Base-by-base conservation (phyloP, 2,888 invertebrate species). In the Thyatira batis region DNA sequence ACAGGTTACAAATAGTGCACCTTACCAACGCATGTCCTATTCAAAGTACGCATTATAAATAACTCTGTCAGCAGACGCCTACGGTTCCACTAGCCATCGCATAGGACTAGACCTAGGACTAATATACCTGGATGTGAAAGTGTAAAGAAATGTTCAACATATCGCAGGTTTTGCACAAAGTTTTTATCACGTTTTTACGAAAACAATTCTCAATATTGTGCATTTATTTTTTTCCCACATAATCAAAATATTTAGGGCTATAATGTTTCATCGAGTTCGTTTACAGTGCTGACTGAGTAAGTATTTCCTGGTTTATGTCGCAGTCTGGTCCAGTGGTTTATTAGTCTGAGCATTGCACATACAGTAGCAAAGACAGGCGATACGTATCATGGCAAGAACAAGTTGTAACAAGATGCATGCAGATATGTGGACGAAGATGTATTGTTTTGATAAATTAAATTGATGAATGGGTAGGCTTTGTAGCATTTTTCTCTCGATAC, bases 41-140 rank as follows among this genome's bases (percentile, higher is more conserved):
- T 44, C 17, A 53, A 10, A 28, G 44, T 50, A 27, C 13, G 20
- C 53, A 27, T 46, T 59, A 65, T 66, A 67, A 68, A 66, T 67
- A 64, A 61, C 58, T 52, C 55, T 62, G 68, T 68, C 68, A 30
- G 44, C 65, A 52, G 53, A 60, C 70, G 65, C 68, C 68, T 62
- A 70, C 68, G 62, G 61, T 53, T 51, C 54, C 54, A 60, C 55
- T 53, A 49, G 17, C 39, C 39, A 13, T 13, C 8, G 39, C 39
- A 39, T 33, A 4, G 5, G 39, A 39, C n/a, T n/a, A n/a, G n/a
- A n/a, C n/a, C n/a, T n/a, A n/a, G n/a, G n/a, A n/a, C n/a, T n/a
- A n/a, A n/a, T n/a, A n/a, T n/a, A n/a, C n/a, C n/a, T n/a, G n/a
- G n/a, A n/a, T n/a, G n/a, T n/a, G n/a, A n/a, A n/a, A n/a, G n/a